These are phyloP conservation scores for Agrochola litura DNA, from an alignment of 2,888 invertebrate species.

Conservation along the genomic window DNA sequence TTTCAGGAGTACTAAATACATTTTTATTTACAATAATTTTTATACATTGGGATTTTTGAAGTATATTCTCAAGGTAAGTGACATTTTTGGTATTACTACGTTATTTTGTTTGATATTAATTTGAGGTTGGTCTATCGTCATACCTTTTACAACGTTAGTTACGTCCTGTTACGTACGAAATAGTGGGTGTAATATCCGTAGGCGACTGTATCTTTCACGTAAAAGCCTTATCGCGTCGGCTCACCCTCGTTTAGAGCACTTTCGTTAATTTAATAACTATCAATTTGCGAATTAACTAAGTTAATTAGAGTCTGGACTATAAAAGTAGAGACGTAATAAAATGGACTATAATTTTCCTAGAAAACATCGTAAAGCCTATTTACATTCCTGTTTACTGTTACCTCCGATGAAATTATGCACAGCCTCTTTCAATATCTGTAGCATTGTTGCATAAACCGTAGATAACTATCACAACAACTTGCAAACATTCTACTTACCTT, in stretches of 20 bases:
- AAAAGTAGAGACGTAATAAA: constrained; percentile 52
- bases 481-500: not conserved
- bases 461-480: not conserved
- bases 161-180: constrained; percentile 32
- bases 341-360: constrained; percentile 53
- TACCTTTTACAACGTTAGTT: constrained; percentile 50
- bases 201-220: constrained; percentile 42
- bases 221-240: constrained; percentile 72
- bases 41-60: constrained; percentile 8
- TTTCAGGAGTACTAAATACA: constrained; percentile 28
- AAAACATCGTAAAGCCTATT: constrained; percentile 43
- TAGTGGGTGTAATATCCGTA: constrained; percentile 39
- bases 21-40: constrained; percentile 4
- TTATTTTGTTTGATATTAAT: constrained; percentile 59
- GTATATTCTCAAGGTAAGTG: constrained; percentile 72
- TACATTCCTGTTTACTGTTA: constrained; percentile 17
- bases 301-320: constrained; percentile 56
- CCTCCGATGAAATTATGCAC: not conserved
- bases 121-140: constrained; percentile 72
- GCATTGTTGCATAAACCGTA: not conserved
- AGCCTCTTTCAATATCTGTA: not conserved
- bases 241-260: constrained; percentile 65
- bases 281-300: constrained; percentile 64
- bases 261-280: constrained; percentile 74
- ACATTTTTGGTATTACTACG: constrained; percentile 42